Evolutionary conservation across 2,888 invertebrate genomes (phyloP).

Genomic region (Dascillus cervinus): DNA sequence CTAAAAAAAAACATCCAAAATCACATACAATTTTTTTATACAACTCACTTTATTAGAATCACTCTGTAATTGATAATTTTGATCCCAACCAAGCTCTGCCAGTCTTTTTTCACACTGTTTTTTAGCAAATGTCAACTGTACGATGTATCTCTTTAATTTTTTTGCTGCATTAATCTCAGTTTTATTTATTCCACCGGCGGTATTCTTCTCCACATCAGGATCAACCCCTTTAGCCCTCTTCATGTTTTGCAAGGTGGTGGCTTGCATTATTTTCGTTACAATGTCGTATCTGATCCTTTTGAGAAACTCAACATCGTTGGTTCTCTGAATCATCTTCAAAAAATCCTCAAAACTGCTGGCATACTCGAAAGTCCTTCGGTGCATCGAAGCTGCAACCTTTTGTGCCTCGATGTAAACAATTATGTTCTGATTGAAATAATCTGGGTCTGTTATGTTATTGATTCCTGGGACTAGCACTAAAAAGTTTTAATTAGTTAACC

Average conservation of each 20-base stretch:
- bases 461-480: conserved; percentile 75
- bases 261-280: conserved; percentile 89
- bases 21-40: conserved; percentile 1
- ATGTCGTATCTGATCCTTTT: conserved; percentile 81
- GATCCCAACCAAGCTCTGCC: conserved; percentile 68
- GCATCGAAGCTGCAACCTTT: conserved; percentile 68
- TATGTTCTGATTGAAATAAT: conserved; percentile 84
- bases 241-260: conserved; percentile 82
- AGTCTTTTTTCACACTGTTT: conserved; percentile 72
- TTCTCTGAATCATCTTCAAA: conserved; percentile 72
- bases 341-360: conserved; percentile 88
- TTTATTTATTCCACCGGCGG: conserved; percentile 56
- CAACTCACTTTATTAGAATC: conserved; percentile 12
- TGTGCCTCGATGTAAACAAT: conserved; percentile 76
- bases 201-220: conserved; percentile 52
- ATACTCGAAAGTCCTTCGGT: conserved; percentile 75
- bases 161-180: conserved; percentile 74
- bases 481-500: conserved; percentile 31
- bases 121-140: conserved; percentile 73
- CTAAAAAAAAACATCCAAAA: conserved; percentile 38
- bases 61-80: conserved; percentile 42
- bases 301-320: conserved; percentile 73
- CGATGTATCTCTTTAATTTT: conserved; percentile 77
- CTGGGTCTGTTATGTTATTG: conserved; percentile 79
- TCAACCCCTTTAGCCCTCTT: conserved; percentile 78